Percentiles rank a stretch among this genome's conserved stretches.
These are phyloP conservation scores for Tympanoctomys barrerae DNA, from an alignment of 2,797 vertebrate genomes.

Conservation along the genomic window DNA sequence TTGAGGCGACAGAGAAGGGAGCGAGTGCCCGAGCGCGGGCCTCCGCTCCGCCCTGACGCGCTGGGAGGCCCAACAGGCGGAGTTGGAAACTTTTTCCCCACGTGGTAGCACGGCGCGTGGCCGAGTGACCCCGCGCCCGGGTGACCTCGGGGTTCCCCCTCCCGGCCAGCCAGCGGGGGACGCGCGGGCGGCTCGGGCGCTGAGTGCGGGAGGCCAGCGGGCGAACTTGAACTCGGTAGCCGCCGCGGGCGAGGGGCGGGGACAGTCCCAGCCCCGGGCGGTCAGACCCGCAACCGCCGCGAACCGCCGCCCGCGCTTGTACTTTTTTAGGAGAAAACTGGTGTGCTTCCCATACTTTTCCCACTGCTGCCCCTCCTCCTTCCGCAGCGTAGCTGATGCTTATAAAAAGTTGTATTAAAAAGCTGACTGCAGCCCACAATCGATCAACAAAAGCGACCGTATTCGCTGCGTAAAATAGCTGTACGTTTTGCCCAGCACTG, in stretches of 20 bases:
- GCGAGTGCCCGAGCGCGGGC: not conserved
- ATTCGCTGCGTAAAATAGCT: conserved; percentile 49
- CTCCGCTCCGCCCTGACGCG: not conserved
- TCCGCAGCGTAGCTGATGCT: conserved; percentile 19
- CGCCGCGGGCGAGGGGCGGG: not conserved
- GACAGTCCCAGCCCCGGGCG: not conserved
- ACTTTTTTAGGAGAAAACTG: not conserved
- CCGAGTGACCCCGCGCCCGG: conserved; percentile 32
- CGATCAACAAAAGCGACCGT: conserved; percentile 58
- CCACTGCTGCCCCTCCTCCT: not conserved
- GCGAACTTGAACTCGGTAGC: conserved; percentile 67
- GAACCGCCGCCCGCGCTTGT: not conserved
- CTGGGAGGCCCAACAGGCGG: not conserved
- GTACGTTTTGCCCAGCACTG: conserved; percentile 14
- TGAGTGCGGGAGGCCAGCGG: not conserved
- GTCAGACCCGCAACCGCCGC: not conserved
- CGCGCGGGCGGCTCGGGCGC: not conserved
- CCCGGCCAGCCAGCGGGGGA: not conserved
- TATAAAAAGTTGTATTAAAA: conserved; percentile 68
- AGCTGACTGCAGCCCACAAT: conserved; percentile 50
- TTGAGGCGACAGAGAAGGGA: not conserved
- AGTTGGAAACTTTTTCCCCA: conserved; percentile 73
- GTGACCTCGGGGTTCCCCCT: not conserved
- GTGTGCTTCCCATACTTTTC: not conserved
- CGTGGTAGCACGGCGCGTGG: conserved; percentile 48